Conservation (phyloP, 2,888 invertebrate species). For the Limnephilus auricula region DNA sequence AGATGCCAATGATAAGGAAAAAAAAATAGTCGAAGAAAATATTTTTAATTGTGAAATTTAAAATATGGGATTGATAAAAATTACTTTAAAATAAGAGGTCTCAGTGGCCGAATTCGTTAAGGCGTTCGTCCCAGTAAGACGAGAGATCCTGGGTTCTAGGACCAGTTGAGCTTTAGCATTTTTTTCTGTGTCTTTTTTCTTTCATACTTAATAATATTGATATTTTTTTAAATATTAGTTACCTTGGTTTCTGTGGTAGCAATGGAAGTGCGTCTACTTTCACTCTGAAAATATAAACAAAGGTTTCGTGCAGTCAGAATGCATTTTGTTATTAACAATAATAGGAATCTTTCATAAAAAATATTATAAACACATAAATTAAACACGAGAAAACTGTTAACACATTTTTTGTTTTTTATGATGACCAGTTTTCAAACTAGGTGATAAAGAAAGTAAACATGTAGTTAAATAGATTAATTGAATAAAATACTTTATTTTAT, state of each 20-base stretch:
- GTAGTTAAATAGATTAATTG: not conserved
- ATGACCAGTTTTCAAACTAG: not conserved
- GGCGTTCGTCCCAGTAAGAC: too few relatives aligned
- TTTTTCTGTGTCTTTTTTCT: too few relatives aligned
- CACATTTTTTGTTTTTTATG: not conserved
- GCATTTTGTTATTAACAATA: not conserved
- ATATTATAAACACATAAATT: not conserved
- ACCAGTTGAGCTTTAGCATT: too few relatives aligned
- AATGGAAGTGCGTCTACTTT: conserved; percentile 76
- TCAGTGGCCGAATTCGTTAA: too few relatives aligned
- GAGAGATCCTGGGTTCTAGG: too few relatives aligned
- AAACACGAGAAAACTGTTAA: not conserved
- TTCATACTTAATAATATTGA: too few relatives aligned
- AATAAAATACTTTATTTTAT: not conserved
- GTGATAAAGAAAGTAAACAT: not conserved
- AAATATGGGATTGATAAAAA: too few relatives aligned
- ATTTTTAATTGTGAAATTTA: too few relatives aligned
- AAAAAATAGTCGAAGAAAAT: too few relatives aligned
- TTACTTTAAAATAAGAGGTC: too few relatives aligned
- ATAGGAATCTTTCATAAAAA: not conserved
- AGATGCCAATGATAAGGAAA: too few relatives aligned
- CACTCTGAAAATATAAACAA: conserved; percentile 68
- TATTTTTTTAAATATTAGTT: not conserved
- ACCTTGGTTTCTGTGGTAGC: conserved; percentile 71
- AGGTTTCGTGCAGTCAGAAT: not conserved